Percentiles rank a stretch among this genome's conserved stretches.
Evolutionary conservation across 2,113 vertebrate species (phyloP).

Genomic region (Amblyornis subalaris): DNA sequence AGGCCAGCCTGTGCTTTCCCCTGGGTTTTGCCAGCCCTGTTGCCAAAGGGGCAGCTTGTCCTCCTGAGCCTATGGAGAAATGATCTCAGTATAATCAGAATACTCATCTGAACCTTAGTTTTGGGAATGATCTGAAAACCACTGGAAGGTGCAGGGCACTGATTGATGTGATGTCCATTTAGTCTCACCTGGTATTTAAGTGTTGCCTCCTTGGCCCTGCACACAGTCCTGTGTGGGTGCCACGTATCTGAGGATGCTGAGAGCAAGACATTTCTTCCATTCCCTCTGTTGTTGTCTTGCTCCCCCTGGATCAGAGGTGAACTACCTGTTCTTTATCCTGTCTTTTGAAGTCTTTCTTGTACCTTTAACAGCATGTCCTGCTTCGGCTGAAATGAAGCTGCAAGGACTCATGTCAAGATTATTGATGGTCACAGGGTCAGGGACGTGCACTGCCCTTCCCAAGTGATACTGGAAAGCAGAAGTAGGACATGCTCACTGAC

Average conservation of each 20-base stretch:
- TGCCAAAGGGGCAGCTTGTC: background rate
- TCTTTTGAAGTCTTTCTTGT: background rate
- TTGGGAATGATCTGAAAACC: background rate
- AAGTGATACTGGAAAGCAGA: background rate
- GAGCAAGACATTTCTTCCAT: background rate
- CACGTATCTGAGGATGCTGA: background rate
- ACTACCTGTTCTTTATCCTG: background rate
- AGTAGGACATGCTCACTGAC: background rate
- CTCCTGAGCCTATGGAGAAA: background rate
- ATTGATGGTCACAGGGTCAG: background rate
- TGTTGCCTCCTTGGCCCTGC: background rate
- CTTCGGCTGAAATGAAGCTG: background rate
- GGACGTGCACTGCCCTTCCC: background rate
- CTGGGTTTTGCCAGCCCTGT: background rate
- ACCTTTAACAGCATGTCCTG: background rate
- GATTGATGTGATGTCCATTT: background rate
- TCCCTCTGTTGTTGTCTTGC: background rate
- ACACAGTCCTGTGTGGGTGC: accelerated
- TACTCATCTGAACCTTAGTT: background rate
- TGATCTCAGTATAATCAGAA: background rate
- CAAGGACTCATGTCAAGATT: background rate
- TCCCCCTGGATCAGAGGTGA: background rate
- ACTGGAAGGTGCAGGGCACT: background rate
- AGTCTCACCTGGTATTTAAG: background rate
- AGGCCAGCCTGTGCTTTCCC: background rate